These are phyloP conservation scores for Eucidaris tribuloides DNA, from an alignment of 35 echinoderm and acorn worm genomes.

Conservation along the genomic window DNA sequence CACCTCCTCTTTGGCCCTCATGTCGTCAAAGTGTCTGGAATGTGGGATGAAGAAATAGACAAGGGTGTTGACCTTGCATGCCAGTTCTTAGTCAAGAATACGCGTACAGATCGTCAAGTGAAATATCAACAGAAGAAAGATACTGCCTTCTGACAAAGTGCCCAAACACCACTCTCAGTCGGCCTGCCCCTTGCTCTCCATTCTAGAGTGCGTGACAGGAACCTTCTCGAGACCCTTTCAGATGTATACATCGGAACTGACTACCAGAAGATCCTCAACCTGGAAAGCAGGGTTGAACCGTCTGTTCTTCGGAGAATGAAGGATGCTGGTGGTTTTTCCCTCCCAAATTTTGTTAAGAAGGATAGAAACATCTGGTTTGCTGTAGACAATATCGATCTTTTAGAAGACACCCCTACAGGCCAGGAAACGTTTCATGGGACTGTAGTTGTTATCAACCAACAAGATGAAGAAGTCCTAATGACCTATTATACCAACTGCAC, in stretches of 20 bases:
- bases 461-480: constrained; percentile 38
- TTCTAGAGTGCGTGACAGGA: constrained; percentile 57
- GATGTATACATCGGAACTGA: constrained; percentile 51
- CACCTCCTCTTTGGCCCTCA: background rate
- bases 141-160: background rate
- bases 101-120: constrained; percentile 33
- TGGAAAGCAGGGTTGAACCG: constrained; percentile 27
- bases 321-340: constrained; percentile 15
- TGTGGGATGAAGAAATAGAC: constrained; percentile 27
- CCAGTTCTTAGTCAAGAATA: constrained; percentile 39
- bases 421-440: constrained; percentile 42
- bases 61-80: constrained; percentile 39
- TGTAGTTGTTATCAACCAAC: constrained; percentile 46
- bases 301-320: constrained; percentile 16
- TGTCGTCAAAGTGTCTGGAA: background rate
- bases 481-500: no score
- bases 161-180: constrained; percentile 35
- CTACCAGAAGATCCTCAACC: constrained; percentile 27
- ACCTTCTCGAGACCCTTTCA: constrained; percentile 31
- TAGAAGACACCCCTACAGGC: constrained; percentile 31
- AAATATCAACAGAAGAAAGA: constrained; percentile 29
- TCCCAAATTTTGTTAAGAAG: constrained; percentile 46
- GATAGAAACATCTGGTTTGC: constrained; percentile 53
- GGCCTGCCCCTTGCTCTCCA: constrained; percentile 45
- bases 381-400: constrained; percentile 44